Conservation (phyloP, 1,140 invertebrate species). For the Heliconius melpomene region DNA sequence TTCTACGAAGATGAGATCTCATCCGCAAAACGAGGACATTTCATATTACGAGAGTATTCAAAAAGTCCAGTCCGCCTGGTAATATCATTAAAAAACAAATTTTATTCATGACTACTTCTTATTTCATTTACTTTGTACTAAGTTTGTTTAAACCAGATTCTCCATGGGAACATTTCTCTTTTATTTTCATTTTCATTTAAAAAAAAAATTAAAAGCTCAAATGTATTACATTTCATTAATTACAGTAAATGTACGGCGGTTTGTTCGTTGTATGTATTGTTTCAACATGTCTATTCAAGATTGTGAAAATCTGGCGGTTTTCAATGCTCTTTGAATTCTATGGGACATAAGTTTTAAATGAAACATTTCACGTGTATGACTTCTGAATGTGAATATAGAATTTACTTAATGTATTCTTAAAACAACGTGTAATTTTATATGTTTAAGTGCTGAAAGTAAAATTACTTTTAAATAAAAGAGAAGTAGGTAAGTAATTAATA, state of each 20-base stretch:
- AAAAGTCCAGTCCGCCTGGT: background rate
- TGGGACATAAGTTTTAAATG: slow-evolving; percentile 4
- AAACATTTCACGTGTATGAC: background rate
- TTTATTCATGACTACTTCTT: slow-evolving; percentile 12
- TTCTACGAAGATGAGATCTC: background rate
- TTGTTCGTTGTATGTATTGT: slow-evolving; percentile 7
- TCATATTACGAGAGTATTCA: background rate
- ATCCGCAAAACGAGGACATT: background rate
- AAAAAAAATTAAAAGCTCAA: background rate
- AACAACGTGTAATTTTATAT: background rate
- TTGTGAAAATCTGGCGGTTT: slow-evolving; percentile 4
- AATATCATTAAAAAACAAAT: slow-evolving; percentile 11
- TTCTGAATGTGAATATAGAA: background rate
- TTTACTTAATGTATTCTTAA: background rate
- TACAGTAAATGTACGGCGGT: background rate
- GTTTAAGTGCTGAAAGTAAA: background rate
- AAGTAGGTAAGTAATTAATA: background rate
- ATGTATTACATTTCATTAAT: slow-evolving; percentile 13
- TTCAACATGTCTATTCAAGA: background rate
- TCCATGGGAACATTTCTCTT: background rate
- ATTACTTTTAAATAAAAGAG: background rate
- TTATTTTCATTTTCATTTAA: background rate
- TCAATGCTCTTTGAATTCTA: background rate
- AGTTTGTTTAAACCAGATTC: background rate
- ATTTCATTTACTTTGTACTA: slow-evolving; percentile 1